These are phyloP conservation scores for Sinelater perroti DNA, from an alignment of 2,888 invertebrate species.

Conservation along the genomic window DNA sequence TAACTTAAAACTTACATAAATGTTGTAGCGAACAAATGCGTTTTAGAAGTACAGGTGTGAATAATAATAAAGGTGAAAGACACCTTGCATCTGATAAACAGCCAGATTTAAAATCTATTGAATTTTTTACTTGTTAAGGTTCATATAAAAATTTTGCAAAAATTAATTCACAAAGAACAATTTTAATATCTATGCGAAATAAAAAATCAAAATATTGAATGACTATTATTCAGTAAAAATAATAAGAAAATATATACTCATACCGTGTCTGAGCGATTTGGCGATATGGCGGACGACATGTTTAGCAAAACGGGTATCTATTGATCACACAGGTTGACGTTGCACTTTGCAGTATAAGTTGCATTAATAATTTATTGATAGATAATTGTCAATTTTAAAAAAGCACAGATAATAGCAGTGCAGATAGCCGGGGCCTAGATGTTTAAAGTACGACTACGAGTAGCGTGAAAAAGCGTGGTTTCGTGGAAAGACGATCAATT, in stretches of 20 bases:
- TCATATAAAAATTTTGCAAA: too few relatives aligned
- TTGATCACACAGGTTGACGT: constrained; percentile 20
- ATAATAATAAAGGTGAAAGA: constrained; percentile 2
- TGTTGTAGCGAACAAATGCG: too few relatives aligned
- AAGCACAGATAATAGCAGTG: too few relatives aligned
- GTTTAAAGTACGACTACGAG: background rate
- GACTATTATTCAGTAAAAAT: too few relatives aligned
- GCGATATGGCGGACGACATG: constrained; percentile 24
- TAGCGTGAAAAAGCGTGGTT: constrained; percentile 4
- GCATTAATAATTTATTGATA: background rate
- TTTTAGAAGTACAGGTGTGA: background rate
- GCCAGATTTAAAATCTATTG: background rate
- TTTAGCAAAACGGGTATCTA: constrained; percentile 13
- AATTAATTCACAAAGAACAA: too few relatives aligned
- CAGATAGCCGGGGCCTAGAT: too few relatives aligned
- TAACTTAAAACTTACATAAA: too few relatives aligned
- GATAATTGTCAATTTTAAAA: too few relatives aligned
- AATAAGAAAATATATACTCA: constrained; percentile 5
- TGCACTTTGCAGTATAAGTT: constrained; percentile 1
- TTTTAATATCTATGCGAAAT: too few relatives aligned
- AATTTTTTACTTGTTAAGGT: background rate
- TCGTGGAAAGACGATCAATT: constrained; percentile 18
- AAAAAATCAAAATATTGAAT: too few relatives aligned
- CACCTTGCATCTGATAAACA: background rate
- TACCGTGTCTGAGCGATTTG: constrained; percentile 10